A percentile compares a stretch with the other conserved stretches of the same genome.
These are phyloP conservation scores for Lepas anatifera DNA, from an alignment of 2,888 invertebrate genomes.

Conservation along the genomic window DNA sequence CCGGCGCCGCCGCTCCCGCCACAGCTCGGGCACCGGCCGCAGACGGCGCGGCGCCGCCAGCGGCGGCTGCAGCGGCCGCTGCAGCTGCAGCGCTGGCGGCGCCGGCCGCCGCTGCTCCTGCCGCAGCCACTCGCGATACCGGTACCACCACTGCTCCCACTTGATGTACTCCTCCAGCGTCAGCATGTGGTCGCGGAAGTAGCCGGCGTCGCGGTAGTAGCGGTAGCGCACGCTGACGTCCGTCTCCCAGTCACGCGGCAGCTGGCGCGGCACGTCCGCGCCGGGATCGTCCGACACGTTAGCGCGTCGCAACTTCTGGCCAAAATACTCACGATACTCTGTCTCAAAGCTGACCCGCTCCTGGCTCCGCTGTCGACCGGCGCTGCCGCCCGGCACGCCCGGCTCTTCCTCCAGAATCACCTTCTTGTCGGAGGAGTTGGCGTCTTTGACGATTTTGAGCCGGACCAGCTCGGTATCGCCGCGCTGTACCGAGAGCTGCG, in stretches of 20 bases:
- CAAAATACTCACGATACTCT: conserved; percentile 24
- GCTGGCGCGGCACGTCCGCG: conserved; percentile 22
- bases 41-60: neutral
- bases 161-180: conserved; percentile 71
- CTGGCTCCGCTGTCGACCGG: conserved; percentile 17
- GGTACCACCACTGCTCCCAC: conserved; percentile 93
- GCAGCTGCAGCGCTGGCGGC: neutral
- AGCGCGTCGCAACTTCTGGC: conserved; percentile 23
- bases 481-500: conserved; percentile 76
- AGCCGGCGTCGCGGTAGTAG: conserved; percentile 78
- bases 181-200: conserved; percentile 53
- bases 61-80: neutral
- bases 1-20: neutral
- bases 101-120: conserved; percentile 41
- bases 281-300: conserved; percentile 24
- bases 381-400: conserved; percentile 22
- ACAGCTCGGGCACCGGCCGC: neutral
- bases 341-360: conserved; percentile 12
- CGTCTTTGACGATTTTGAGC: conserved; percentile 53
- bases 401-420: conserved; percentile 22
- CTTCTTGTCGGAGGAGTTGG: conserved; percentile 33
- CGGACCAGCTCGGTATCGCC: conserved; percentile 77
- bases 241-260: conserved; percentile 48
- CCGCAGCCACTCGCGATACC: conserved; percentile 81
- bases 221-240: conserved; percentile 61